Conservation (phyloP, 1,140 invertebrate species). For the Euwallacea fornicatus region DNA sequence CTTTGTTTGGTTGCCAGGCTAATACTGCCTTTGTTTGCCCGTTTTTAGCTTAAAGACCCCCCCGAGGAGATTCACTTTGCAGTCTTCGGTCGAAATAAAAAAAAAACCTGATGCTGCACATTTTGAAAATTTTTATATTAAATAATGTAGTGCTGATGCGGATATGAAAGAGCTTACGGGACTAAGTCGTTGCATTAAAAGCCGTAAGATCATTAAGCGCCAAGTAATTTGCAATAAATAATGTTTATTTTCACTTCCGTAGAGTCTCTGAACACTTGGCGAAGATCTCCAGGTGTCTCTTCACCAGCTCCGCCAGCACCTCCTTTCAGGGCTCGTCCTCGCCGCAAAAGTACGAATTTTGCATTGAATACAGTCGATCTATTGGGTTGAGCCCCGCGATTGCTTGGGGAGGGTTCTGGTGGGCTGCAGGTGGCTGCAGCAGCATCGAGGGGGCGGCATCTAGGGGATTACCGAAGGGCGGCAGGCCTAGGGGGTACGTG, state of each 20-base stretch:
- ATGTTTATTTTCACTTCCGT: not conserved
- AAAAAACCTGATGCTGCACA: not conserved
- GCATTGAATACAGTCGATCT: slow-evolving; percentile 66
- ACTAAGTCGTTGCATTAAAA: no score
- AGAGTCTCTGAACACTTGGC: slow-evolving; percentile 8
- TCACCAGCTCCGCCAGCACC: slow-evolving; percentile 23
- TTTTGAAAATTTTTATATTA: no score
- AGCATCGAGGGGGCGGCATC: slow-evolving; percentile 45
- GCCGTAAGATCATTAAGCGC: not conserved
- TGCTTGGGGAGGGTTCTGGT: slow-evolving; percentile 45
- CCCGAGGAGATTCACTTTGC: not conserved
- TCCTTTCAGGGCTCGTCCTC: slow-evolving; percentile 55
- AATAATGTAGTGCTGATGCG: no score
- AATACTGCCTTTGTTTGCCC: slow-evolving; percentile 17
- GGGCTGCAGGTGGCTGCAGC: slow-evolving; percentile 48
- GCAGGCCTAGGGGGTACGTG: slow-evolving; percentile 38
- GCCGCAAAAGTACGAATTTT: slow-evolving; percentile 65
- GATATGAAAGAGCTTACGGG: no score
- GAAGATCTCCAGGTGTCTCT: slow-evolving; percentile 31
- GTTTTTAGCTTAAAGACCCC: not conserved
- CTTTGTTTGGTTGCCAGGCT: slow-evolving; percentile 23
- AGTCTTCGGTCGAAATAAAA: not conserved
- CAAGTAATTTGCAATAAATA: not conserved
- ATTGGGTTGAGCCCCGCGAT: slow-evolving; percentile 60
- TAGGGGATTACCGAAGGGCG: slow-evolving; percentile 36